A percentile compares a stretch with the other conserved stretches of the same genome.
Evolutionary conservation across 2,888 invertebrate species (phyloP).

Genomic region (Cosmia pyralina): DNA sequence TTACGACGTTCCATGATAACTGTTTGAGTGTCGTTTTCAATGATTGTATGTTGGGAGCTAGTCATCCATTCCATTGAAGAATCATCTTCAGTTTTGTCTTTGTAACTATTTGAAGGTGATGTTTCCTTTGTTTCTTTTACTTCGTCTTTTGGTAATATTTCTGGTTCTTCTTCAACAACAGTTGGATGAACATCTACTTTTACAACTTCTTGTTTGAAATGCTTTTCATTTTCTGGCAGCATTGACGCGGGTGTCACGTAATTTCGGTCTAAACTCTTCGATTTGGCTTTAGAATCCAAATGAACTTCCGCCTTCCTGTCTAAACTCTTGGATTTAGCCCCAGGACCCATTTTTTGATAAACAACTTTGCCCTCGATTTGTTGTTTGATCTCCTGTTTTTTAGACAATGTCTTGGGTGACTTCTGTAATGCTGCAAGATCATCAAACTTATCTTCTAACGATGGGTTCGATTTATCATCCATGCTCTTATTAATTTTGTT

Average conservation of each 20-base stretch:
- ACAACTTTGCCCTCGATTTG: conserved; percentile 92
- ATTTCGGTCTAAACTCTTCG: conserved; percentile 92
- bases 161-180: conserved; percentile 76
- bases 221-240: conserved; percentile 81
- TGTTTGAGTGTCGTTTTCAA: conserved; percentile 91
- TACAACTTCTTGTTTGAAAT: conserved; percentile 87
- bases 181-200: conserved; percentile 87
- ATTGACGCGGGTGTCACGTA: conserved; percentile 86
- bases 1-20: conserved; percentile 91
- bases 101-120: conserved; percentile 84
- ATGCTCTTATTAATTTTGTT: conserved; percentile 91
- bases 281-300: conserved; percentile 90
- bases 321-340: conserved; percentile 92
- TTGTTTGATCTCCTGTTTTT: conserved; percentile 91
- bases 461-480: conserved; percentile 91
- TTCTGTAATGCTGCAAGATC: conserved; percentile 90
- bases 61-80: conserved; percentile 88
- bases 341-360: conserved; percentile 89
- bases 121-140: conserved; percentile 73
- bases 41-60: conserved; percentile 84
- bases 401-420: conserved; percentile 90
- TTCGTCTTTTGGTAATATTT: conserved; percentile 73
- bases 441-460: conserved; percentile 91
- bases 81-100: conserved; percentile 86
- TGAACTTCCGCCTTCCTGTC: conserved; percentile 91